These are phyloP conservation scores for Phrynocephalus guinanensis DNA, from an alignment of 2,797 vertebrate genomes.

Conservation along the genomic window DNA sequence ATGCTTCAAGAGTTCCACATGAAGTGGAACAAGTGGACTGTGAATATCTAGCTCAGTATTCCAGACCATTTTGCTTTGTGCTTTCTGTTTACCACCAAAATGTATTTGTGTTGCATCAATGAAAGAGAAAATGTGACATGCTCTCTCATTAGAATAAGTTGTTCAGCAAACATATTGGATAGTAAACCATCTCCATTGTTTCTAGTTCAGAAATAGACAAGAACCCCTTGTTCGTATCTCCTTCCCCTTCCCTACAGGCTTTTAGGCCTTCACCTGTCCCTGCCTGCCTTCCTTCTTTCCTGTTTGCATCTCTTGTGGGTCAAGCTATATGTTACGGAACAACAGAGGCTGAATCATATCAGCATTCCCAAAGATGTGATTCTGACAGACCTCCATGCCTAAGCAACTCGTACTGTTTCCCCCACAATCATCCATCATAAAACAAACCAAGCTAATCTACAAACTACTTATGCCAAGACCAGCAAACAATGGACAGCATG, in stretches of 20 bases:
- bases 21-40: constrained; percentile 70
- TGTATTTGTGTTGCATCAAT: neutral
- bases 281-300: neutral
- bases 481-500: too few relatives aligned
- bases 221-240: neutral
- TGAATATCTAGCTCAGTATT: constrained; percentile 58
- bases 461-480: too few relatives aligned
- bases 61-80: constrained; percentile 51
- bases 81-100: constrained; percentile 23
- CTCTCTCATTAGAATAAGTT: neutral
- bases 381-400: too few relatives aligned
- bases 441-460: too few relatives aligned
- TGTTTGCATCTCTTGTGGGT: neutral
- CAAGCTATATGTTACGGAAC: too few relatives aligned
- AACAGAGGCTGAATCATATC: too few relatives aligned
- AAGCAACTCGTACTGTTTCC: too few relatives aligned
- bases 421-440: too few relatives aligned
- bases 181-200: neutral
- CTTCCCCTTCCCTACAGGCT: neutral
- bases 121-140: neutral
- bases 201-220: neutral
- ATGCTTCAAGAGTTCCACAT: constrained; percentile 65
- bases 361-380: too few relatives aligned
- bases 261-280: too few relatives aligned
- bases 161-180: neutral